These are phyloP conservation scores for Macrosoma leucophasiata DNA, from an alignment of 2,888 invertebrate genomes.

Conservation along the genomic window DNA sequence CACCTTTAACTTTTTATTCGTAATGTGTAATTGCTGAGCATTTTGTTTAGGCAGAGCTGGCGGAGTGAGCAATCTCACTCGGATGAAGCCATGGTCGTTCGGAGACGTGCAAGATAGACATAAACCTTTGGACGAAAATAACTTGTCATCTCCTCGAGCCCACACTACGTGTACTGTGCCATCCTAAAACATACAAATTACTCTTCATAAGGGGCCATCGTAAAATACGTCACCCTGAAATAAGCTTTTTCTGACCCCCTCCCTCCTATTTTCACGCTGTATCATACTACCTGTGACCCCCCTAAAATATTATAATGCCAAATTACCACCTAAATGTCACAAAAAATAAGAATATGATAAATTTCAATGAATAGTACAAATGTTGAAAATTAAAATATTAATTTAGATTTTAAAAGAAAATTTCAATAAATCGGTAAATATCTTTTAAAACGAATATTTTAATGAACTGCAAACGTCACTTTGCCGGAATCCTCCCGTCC, in stretches of 20 bases:
- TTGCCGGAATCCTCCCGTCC: too few species aligned
- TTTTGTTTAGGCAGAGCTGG: slow-evolving; percentile 53
- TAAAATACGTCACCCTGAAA: background rate
- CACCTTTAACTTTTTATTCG: slow-evolving; percentile 80
- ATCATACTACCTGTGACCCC: too few species aligned
- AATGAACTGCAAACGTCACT: too few species aligned
- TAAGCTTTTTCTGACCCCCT: background rate
- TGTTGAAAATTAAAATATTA: too few species aligned
- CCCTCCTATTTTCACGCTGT: too few species aligned
- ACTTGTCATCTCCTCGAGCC: slow-evolving; percentile 85
- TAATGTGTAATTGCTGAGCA: slow-evolving; percentile 77
- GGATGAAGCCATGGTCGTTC: slow-evolving; percentile 82
- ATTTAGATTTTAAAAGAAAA: too few species aligned
- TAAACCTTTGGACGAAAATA: slow-evolving; percentile 80
- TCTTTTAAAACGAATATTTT: too few species aligned
- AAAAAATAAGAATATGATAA: too few species aligned
- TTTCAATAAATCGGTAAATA: too few species aligned
- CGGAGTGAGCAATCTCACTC: slow-evolving; percentile 79
- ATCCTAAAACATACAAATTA: slow-evolving; percentile 71
- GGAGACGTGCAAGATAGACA: slow-evolving; percentile 71
- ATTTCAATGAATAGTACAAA: too few species aligned
- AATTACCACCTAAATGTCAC: too few species aligned
- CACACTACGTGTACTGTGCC: slow-evolving; percentile 93
- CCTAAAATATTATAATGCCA: too few species aligned
- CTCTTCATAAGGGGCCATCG: background rate